Conservation (phyloP, 2,888 invertebrate genomes). For the Drosophila melanosoma region DNA sequence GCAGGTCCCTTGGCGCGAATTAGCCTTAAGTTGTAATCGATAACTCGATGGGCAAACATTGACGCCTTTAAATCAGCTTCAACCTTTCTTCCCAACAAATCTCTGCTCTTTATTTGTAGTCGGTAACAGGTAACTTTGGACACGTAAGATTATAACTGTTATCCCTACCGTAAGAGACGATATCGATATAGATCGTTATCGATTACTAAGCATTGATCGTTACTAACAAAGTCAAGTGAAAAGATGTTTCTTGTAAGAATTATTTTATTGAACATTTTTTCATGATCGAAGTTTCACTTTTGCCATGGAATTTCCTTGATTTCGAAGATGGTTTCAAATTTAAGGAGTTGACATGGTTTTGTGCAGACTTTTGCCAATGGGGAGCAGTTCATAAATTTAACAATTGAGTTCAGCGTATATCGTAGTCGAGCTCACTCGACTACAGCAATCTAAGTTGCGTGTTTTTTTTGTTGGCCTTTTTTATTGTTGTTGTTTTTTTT, state of each 20-base stretch:
- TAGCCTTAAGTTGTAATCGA: slow-evolving; percentile 9
- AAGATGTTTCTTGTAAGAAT: not conserved
- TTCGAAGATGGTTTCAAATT: not conserved
- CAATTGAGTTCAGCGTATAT: not conserved
- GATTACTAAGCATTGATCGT: not conserved
- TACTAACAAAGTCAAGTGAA: not conserved
- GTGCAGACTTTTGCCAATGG: too few relatives aligned
- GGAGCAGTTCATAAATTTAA: not conserved
- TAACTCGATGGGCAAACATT: slow-evolving; percentile 1
- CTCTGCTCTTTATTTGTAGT: not conserved
- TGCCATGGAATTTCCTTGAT: not conserved
- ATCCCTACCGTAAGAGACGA: not conserved
- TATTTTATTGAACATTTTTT: not conserved
- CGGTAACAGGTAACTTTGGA: not conserved
- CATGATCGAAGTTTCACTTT: not conserved
- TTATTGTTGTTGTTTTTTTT: not conserved
- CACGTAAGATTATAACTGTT: not conserved
- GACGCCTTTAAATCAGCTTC: too few relatives aligned
- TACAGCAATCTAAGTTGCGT: not conserved
- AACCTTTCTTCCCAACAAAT: not conserved
- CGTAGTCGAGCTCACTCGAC: not conserved
- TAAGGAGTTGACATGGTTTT: too few relatives aligned
- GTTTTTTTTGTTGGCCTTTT: not conserved
- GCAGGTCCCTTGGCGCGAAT: slow-evolving; percentile 15
- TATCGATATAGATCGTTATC: not conserved